Conservation (phyloP, 1,140 invertebrate species). For the Venustaconcha ellipsiformis region DNA sequence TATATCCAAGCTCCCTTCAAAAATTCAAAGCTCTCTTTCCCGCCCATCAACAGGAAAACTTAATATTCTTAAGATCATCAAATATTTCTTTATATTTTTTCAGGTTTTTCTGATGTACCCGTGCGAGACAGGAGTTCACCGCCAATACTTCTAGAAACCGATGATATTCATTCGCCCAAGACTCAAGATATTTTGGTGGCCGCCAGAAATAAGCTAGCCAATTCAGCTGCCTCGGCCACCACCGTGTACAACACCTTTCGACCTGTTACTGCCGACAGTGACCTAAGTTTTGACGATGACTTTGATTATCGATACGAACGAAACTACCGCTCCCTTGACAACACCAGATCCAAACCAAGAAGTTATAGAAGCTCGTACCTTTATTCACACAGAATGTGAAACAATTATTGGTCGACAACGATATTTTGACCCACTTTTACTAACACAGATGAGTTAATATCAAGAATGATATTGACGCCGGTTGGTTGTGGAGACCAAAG, state of each 20-base stretch:
- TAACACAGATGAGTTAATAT: too few relatives aligned
- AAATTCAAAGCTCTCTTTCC: too few relatives aligned
- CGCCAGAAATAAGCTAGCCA: constrained; percentile 49
- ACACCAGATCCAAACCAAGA: constrained; percentile 19
- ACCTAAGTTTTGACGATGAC: constrained; percentile 44
- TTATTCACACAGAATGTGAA: constrained; percentile 22
- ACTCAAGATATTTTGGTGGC: constrained; percentile 45
- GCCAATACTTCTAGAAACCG: background rate
- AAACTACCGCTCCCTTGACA: constrained; percentile 49
- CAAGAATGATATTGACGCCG: too few relatives aligned
- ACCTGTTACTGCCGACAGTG: constrained; percentile 40
- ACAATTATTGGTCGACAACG: background rate
- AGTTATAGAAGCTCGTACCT: constrained; percentile 28
- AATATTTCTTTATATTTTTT: background rate
- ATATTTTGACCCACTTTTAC: too few relatives aligned
- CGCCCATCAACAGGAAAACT: too few relatives aligned
- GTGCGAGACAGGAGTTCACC: constrained; percentile 26
- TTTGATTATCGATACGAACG: constrained; percentile 51
- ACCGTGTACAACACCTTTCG: constrained; percentile 40
- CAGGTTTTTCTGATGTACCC: constrained; percentile 37
- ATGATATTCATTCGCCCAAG: constrained; percentile 10
- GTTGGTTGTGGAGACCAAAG: too few relatives aligned
- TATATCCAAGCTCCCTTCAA: too few relatives aligned
- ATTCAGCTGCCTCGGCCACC: constrained; percentile 5
- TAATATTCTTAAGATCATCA: too few relatives aligned